Conservation (phyloP, 2,888 invertebrate genomes). For the Gasteruption jaculator region DNA sequence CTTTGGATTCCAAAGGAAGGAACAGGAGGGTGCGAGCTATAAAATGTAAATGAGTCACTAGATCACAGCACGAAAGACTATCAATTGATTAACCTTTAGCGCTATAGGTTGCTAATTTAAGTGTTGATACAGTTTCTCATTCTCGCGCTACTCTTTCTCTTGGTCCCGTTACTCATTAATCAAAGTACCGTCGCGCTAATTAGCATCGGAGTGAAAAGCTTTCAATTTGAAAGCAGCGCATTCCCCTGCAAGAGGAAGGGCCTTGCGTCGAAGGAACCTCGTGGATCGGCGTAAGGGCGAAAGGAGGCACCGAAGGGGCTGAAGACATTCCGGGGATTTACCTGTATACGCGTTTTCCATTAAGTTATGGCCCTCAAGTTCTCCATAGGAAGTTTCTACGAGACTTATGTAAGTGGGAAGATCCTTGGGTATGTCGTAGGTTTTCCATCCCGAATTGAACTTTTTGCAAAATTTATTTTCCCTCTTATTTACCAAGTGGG, state of each 20-base stretch:
- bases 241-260: too few species aligned
- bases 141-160: slow-evolving; percentile 19
- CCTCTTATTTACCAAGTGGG: too few species aligned
- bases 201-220: slow-evolving; percentile 32
- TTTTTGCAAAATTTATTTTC: slow-evolving; percentile 9
- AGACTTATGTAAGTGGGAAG: slow-evolving; percentile 50
- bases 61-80: slow-evolving; percentile 29
- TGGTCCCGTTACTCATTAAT: slow-evolving; percentile 33
- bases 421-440: too few species aligned
- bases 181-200: slow-evolving; percentile 38
- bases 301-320: slow-evolving; percentile 11
- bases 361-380: slow-evolving; percentile 43
- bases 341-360: too few species aligned
- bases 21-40: too few species aligned
- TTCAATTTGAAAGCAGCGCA: slow-evolving; percentile 9
- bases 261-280: too few species aligned
- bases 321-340: too few species aligned
- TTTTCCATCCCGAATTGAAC: slow-evolving; percentile 11
- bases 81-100: slow-evolving; percentile 47
- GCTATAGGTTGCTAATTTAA: slow-evolving; percentile 51
- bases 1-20: too few species aligned
- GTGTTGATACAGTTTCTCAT: slow-evolving; percentile 27
- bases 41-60: slow-evolving; percentile 45
- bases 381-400: slow-evolving; percentile 45
- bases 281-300: too few species aligned